Evolutionary conservation across 2,113 vertebrate genomes (phyloP).

Genomic region (Donacobius atricapilla): DNA sequence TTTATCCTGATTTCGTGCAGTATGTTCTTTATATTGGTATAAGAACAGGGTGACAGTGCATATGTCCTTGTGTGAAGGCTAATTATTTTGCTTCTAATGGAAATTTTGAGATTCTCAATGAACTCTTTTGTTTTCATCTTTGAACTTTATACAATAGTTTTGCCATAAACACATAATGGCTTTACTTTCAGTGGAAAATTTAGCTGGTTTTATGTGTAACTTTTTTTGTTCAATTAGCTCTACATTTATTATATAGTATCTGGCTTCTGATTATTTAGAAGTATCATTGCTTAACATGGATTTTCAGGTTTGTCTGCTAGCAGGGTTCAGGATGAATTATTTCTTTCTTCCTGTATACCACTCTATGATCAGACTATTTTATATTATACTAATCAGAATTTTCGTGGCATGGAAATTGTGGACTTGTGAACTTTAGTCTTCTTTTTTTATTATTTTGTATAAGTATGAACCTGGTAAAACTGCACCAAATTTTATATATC

Average conservation of each 20-base stretch:
- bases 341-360: background rate
- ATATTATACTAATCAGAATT: background rate
- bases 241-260: background rate
- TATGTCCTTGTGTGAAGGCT: background rate
- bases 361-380: background rate
- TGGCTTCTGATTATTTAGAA: background rate
- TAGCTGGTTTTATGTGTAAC: background rate
- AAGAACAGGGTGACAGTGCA: background rate
- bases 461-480: background rate
- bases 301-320: background rate
- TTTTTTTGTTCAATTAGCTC: background rate
- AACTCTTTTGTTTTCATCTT: background rate
- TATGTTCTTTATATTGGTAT: background rate
- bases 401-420: background rate
- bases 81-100: background rate
- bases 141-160: background rate
- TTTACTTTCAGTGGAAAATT: background rate
- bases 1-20: background rate
- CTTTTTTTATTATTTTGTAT: background rate
- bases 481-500: background rate
- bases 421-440: background rate
- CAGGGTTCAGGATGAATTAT: background rate
- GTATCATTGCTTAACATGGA: background rate
- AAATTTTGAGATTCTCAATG: background rate
- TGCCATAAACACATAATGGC: background rate